Evolutionary conservation across 2,797 vertebrate genomes (phyloP), one percentile per base, ranked within the genome.

Genomic region (Tapirus indicus): DNA sequence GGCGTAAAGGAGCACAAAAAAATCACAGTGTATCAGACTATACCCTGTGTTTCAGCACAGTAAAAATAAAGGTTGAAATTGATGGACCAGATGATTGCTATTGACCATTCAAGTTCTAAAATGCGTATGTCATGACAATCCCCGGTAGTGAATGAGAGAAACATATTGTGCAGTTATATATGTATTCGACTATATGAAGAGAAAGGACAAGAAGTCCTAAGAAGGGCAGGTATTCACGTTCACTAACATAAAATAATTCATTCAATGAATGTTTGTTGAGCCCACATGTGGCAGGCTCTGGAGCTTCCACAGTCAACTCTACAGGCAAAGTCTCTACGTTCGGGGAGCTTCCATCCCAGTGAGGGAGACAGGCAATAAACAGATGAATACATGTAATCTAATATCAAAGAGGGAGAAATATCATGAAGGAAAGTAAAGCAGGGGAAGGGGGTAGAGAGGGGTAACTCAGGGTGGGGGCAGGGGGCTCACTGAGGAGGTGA

Each of bases 21-120:
- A 52, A 52, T 38, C 38, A 52, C 49, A 75, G 54, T 11, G 6
- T 64, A n/a, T 85, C 64, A 80, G 6, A 60, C 27, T 72, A 77
- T 18, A 54, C 10, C 20, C 6, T 87, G 20, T 49, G 44, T 72
- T 93, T 90, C 41, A 54, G 20, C 49, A 92, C 25, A 29, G 74
- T 25, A 52, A 95, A 96, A 93, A 29, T 21, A 78, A 69, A 88
- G n/a, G 18, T 14, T 91, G 12, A 85, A 84, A 84, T 49, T 80
- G 32, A 17, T 17, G 14, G 35, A 74, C 11, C 20, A 58, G 38
- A 82, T 88, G 2, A 88, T 69, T 4, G 75, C 52, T 80, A 69
- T 0, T 93, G 69, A 58, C 32, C 29, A 49, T 79, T 71, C n/a
- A 54, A 80, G 18, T 92, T 75, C 35, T 85, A 87, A 95, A 95